These are phyloP conservation scores for Rattus rattus DNA, from an alignment of 2,113 vertebrate species.

Conservation along the genomic window DNA sequence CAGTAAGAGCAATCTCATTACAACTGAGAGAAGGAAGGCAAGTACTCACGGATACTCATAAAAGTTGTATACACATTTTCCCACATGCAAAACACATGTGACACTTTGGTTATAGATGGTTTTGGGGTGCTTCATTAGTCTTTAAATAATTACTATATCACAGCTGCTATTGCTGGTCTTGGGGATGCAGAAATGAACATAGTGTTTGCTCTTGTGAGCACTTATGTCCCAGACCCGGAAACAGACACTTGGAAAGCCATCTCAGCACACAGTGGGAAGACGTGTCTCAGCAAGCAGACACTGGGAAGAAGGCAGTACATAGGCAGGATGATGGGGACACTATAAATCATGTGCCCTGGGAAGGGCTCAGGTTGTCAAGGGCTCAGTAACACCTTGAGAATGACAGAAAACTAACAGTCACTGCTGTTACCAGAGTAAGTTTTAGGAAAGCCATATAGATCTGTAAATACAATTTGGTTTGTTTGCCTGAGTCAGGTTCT, in stretches of 20 bases:
- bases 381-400: background rate
- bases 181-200: background rate
- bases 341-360: fast-evolving
- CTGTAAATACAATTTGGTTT: background rate
- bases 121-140: background rate
- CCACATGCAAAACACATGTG: background rate
- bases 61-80: background rate
- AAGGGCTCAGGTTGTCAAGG: background rate
- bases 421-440: background rate
- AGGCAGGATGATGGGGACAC: background rate
- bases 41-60: background rate
- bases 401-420: background rate
- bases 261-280: background rate
- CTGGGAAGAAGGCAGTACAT: background rate
- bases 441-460: background rate
- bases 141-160: background rate
- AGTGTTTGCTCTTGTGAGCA: background rate
- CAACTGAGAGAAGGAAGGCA: background rate
- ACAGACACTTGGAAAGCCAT: background rate
- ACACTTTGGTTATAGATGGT: background rate
- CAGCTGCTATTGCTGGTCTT: background rate
- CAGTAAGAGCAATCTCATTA: background rate
- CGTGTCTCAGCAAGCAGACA: too few species aligned
- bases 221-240: background rate
- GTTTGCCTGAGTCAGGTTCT: background rate